Evolutionary conservation across 2,888 invertebrate species (phyloP).

Genomic region (Lathronympha strigana): DNA sequence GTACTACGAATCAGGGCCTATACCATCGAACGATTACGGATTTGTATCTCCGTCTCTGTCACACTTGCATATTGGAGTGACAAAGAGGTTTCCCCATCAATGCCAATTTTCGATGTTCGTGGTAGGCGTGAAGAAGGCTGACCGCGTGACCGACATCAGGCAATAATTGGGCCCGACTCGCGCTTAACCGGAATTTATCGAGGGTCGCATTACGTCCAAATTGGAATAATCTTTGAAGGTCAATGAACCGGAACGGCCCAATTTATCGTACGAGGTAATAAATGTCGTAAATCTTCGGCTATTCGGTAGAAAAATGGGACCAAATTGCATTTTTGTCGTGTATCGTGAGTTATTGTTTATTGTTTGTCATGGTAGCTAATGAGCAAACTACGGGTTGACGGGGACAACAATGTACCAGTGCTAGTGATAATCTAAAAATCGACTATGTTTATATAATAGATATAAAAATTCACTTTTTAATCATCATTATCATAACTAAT

Average conservation of each 20-base stretch:
- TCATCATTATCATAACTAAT: too few species aligned
- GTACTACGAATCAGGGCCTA: too few species aligned
- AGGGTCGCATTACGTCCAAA: constrained; percentile 29
- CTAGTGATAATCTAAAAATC: too few species aligned
- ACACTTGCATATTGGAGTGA: too few species aligned
- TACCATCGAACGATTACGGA: too few species aligned
- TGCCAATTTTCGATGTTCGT: too few species aligned
- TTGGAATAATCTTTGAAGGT: constrained; percentile 35
- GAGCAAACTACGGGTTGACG: not conserved
- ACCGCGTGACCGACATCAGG: constrained; percentile 23
- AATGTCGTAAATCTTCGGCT: constrained; percentile 14
- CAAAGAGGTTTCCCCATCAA: too few species aligned
- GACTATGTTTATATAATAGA: too few species aligned
- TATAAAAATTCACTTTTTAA: too few species aligned
- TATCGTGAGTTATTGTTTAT: not conserved
- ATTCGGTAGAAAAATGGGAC: not conserved
- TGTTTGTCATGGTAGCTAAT: not conserved
- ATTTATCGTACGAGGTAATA: constrained; percentile 33
- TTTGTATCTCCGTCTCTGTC: too few species aligned
- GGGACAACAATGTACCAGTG: too few species aligned
- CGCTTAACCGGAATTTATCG: constrained; percentile 31
- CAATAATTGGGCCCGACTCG: constrained; percentile 26
- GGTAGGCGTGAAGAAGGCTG: too few species aligned
- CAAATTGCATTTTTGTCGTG: constrained; percentile 10
- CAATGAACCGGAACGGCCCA: constrained; percentile 27